Conservation (phyloP, 2,888 invertebrate genomes). For the Tethea ocularis region DNA sequence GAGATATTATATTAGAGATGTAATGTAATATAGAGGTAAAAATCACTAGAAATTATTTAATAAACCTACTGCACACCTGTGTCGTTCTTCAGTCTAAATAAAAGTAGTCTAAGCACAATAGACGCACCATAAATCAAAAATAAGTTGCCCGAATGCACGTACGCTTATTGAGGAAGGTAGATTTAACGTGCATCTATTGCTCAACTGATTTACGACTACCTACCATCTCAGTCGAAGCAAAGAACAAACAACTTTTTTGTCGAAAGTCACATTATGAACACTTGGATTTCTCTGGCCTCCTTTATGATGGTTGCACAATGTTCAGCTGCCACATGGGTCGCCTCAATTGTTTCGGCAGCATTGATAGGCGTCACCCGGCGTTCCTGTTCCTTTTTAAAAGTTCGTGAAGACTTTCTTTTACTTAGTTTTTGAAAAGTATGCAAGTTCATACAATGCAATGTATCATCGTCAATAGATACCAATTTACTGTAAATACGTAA, state of each 20-base stretch:
- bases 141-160: slow-evolving; percentile 51
- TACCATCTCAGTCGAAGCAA: slow-evolving; percentile 47
- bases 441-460: slow-evolving; percentile 30
- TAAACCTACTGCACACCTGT: too few relatives aligned
- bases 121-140: slow-evolving; percentile 32
- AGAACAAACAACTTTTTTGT: slow-evolving; percentile 61
- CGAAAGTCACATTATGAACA: slow-evolving; percentile 66
- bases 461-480: background rate
- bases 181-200: slow-evolving; percentile 46
- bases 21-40: too few relatives aligned
- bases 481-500: background rate
- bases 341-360: slow-evolving; percentile 72
- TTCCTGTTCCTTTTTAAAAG: slow-evolving; percentile 64
- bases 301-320: slow-evolving; percentile 79
- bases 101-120: slow-evolving; percentile 52
- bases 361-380: slow-evolving; percentile 71
- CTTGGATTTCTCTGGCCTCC: slow-evolving; percentile 73
- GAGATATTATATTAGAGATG: too few relatives aligned
- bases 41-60: too few relatives aligned
- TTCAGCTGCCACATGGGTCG: slow-evolving; percentile 57
- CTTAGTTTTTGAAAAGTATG: slow-evolving; percentile 54
- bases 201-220: slow-evolving; percentile 72
- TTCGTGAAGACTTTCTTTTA: slow-evolving; percentile 79
- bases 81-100: slow-evolving; percentile 31
- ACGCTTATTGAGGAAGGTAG: slow-evolving; percentile 8